Conservation (phyloP, 2,888 invertebrate genomes). For the Cetonia aurata region DNA sequence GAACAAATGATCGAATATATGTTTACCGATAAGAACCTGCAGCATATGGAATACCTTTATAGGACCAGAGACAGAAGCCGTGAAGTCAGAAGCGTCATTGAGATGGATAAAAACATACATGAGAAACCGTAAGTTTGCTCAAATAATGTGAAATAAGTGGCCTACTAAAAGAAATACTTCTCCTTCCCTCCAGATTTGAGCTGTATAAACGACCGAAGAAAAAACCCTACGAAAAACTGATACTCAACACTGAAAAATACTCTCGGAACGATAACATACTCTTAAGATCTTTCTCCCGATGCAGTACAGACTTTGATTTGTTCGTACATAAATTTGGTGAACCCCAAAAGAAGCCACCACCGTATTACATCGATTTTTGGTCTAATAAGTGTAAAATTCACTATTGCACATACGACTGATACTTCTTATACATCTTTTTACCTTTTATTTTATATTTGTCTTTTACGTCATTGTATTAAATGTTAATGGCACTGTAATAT, state of each 20-base stretch:
- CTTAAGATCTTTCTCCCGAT: neutral
- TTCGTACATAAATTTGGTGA: slow-evolving; percentile 48
- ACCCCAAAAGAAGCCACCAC: slow-evolving; percentile 50
- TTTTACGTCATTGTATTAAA: slow-evolving; percentile 1
- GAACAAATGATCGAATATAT: slow-evolving; percentile 46
- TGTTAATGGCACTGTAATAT: neutral
- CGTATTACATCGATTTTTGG: slow-evolving; percentile 61
- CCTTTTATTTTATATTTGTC: neutral
- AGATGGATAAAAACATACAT: slow-evolving; percentile 30
- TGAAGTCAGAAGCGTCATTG: slow-evolving; percentile 43
- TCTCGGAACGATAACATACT: neutral
- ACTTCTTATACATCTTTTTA: neutral
- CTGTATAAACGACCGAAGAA: slow-evolving; percentile 39
- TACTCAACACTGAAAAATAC: slow-evolving; percentile 39
- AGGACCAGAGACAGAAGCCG: slow-evolving; percentile 51
- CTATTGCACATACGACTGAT: slow-evolving; percentile 45
- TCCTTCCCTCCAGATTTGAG: slow-evolving; percentile 46
- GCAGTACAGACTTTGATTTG: slow-evolving; percentile 54
- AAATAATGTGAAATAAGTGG: neutral
- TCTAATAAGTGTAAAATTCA: slow-evolving; percentile 54
- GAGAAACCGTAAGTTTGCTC: slow-evolving; percentile 38
- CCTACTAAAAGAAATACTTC: neutral
- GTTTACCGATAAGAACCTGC: slow-evolving; percentile 45
- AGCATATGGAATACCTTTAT: slow-evolving; percentile 49
- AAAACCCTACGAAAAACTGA: slow-evolving; percentile 43